A percentile compares a stretch with the other conserved stretches of the same genome.
Evolutionary conservation across 2,888 invertebrate genomes (phyloP).

Genomic region (Plutella xylostella): DNA sequence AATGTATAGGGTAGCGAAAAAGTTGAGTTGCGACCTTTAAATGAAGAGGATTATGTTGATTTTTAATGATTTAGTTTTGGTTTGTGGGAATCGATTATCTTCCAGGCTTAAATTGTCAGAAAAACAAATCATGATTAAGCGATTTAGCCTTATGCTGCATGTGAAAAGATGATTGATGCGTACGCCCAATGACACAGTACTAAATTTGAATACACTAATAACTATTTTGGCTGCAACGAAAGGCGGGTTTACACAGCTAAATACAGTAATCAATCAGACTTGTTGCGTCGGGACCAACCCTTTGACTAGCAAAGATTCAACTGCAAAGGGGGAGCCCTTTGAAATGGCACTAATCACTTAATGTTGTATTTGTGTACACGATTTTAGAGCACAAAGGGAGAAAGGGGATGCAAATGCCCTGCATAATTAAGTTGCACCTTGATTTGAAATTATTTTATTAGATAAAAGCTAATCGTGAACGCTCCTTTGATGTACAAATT

Average conservation of each 20-base stretch:
- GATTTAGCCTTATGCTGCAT: no score
- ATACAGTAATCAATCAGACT: conserved; percentile 27
- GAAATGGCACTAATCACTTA: conserved; percentile 43
- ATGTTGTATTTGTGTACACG: conserved; percentile 35
- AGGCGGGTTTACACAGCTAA: not conserved
- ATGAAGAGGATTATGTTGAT: no score
- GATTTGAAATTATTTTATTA: not conserved
- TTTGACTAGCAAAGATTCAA: conserved; percentile 1
- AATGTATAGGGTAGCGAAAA: no score
- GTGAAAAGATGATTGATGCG: not conserved
- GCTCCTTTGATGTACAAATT: no score
- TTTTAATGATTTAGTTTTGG: no score
- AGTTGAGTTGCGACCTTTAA: no score
- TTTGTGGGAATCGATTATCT: no score
- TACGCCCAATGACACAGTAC: not conserved
- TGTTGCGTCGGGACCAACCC: conserved; percentile 29
- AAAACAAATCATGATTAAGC: no score
- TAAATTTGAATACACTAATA: not conserved
- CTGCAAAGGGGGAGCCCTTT: conserved; percentile 28
- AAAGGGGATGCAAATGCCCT: not conserved
- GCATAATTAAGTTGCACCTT: not conserved
- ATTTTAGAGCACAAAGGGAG: conserved; percentile 1
- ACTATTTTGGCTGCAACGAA: not conserved
- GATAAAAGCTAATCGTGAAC: not conserved
- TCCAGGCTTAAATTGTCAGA: no score